Conservation (phyloP, 2,797 vertebrate species). For the Xenentodon cancila region DNA sequence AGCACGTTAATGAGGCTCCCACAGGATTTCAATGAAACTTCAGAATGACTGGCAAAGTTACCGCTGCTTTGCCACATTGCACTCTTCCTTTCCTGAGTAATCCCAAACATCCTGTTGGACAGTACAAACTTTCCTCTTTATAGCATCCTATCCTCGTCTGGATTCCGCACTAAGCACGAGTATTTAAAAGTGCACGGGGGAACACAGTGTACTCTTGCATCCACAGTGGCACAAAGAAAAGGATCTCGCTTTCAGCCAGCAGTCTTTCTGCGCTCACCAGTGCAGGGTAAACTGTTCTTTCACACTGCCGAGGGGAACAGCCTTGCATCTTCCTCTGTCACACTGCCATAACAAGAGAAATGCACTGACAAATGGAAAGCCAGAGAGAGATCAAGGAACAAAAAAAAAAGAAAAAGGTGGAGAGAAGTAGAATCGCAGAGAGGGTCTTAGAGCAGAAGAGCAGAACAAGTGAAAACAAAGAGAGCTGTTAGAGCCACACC, state of each 20-base stretch:
- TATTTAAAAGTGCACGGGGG: slow-evolving; percentile 2
- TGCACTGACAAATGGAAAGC: slow-evolving; percentile 55
- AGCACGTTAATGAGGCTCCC: neutral
- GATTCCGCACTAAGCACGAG: slow-evolving; percentile 17
- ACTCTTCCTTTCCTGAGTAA: slow-evolving; percentile 3
- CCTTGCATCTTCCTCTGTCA: slow-evolving; percentile 70
- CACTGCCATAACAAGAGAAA: slow-evolving; percentile 70
- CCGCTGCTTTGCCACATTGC: neutral
- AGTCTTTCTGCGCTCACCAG: slow-evolving; percentile 55
- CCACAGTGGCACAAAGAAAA: slow-evolving; percentile 31
- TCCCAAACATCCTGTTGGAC: slow-evolving; percentile 7
- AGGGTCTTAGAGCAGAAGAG: slow-evolving; percentile 23
- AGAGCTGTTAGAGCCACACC: slow-evolving; percentile 7
- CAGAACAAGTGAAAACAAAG: slow-evolving; percentile 13
- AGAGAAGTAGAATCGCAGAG: slow-evolving; percentile 8
- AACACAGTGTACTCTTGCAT: slow-evolving; percentile 16
- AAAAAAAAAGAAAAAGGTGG: slow-evolving; percentile 1
- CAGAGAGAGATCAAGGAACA: slow-evolving; percentile 18
- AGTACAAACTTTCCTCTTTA: slow-evolving; percentile 16
- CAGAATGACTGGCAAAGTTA: neutral
- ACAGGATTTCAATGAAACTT: neutral
- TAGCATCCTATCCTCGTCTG: slow-evolving; percentile 14
- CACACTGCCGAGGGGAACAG: slow-evolving; percentile 59
- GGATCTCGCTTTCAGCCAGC: slow-evolving; percentile 49
- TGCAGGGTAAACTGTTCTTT: slow-evolving; percentile 73